Percentiles rank a stretch among this genome's conserved stretches.
phyloP scores from a whole-genome alignment of 2,797 vertebrate genomes.

The Propithecus perrieri region DNA sequence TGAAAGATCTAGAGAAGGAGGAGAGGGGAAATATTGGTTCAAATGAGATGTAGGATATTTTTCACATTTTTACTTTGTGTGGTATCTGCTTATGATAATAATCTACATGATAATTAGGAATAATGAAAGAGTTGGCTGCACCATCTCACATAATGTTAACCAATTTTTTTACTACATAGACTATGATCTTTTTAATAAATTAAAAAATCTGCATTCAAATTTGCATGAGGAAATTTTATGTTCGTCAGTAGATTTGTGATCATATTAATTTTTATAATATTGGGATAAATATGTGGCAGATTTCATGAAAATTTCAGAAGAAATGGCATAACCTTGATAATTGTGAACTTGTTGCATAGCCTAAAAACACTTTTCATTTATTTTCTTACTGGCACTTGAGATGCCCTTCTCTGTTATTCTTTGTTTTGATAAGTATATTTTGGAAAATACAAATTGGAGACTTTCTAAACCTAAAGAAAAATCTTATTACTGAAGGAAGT shows the following conservation, averaged over 20 bases:
- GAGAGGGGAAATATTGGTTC: not conserved
- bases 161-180: not conserved
- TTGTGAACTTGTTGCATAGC: not conserved
- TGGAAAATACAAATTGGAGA: not conserved
- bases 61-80: not conserved
- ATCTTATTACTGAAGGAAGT: slow-evolving; percentile 26
- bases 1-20: not conserved
- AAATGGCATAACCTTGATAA: not conserved
- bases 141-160: not conserved
- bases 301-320: not conserved
- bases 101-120: not conserved
- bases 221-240: not conserved
- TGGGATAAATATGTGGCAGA: not conserved
- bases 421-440: not conserved
- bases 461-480: slow-evolving; percentile 18
- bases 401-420: not conserved
- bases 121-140: not conserved
- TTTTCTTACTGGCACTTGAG: not conserved
- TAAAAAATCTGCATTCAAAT: slow-evolving; percentile 7
- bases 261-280: not conserved
- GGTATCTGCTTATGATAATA: not conserved
- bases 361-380: not conserved
- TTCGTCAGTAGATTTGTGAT: slow-evolving; percentile 25
- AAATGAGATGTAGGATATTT: not conserved
- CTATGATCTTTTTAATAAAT: not conserved